Conservation (phyloP, 2,113 vertebrate species). For the Toxostoma redivivum region DNA sequence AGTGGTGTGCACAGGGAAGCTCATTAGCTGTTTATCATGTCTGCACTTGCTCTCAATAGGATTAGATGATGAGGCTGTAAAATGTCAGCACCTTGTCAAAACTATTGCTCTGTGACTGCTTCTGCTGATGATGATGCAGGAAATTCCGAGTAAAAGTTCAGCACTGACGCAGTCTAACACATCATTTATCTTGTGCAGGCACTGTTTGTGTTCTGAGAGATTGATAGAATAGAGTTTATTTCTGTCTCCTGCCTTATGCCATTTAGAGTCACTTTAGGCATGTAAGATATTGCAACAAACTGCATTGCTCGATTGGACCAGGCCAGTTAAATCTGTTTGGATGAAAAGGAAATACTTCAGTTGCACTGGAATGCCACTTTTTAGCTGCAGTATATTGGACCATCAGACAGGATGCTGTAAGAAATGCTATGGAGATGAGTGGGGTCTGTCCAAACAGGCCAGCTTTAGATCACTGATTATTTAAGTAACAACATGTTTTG, state of each 20-base stretch:
- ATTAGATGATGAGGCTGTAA: conserved; percentile 42
- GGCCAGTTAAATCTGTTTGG: background rate
- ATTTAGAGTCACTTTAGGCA: background rate
- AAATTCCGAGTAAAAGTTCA: conserved; percentile 46
- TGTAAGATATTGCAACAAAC: background rate
- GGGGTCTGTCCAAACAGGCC: background rate
- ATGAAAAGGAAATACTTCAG: background rate
- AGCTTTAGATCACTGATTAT: background rate
- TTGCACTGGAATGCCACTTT: background rate
- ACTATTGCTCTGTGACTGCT: background rate
- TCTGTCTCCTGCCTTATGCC: background rate
- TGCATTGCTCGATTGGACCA: background rate
- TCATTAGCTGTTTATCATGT: conserved; percentile 46
- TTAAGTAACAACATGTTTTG: background rate
- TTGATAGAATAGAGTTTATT: background rate
- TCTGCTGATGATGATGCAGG: background rate
- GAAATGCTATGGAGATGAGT: background rate
- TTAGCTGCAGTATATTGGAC: background rate
- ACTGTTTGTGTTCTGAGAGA: background rate
- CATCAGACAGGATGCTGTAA: background rate
- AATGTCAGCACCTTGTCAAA: conserved; percentile 60
- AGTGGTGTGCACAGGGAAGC: background rate
- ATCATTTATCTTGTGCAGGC: background rate
- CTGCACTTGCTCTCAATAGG: conserved; percentile 52
- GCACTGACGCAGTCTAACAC: conserved; percentile 3